Conservation (phyloP, 2,797 vertebrate genomes). For the Muscicapa striata region DNA sequence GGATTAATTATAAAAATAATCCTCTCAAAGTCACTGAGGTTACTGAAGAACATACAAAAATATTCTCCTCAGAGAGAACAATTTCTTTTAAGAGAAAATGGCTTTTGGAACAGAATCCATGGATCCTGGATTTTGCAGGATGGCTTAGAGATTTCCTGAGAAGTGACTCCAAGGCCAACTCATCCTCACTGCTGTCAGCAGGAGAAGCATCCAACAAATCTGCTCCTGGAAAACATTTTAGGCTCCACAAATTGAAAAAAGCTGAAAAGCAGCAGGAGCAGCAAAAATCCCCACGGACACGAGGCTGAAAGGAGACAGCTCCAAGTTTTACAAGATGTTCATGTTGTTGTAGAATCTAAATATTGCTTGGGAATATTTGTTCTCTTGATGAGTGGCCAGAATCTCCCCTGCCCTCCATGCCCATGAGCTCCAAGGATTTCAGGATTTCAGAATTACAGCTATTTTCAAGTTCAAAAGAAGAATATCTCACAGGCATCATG, state of each 20-base stretch:
- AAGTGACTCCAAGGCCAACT: background rate
- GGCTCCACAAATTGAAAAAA: background rate
- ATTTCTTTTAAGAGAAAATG: background rate
- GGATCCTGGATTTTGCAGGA: background rate
- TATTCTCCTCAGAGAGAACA: background rate
- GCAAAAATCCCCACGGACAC: background rate
- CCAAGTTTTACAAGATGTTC: background rate
- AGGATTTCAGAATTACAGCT: background rate
- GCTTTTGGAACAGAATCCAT: background rate
- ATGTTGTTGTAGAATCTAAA: background rate
- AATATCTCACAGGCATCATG: background rate
- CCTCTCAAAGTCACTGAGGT: background rate
- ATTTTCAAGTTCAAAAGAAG: background rate
- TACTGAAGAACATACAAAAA: background rate
- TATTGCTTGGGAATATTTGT: background rate
- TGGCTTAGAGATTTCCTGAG: background rate
- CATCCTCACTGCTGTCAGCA: background rate
- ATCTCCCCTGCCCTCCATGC: background rate
- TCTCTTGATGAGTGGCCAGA: background rate
- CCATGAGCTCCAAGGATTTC: background rate
- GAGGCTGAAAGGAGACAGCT: background rate
- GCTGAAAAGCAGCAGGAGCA: background rate
- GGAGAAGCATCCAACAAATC: background rate
- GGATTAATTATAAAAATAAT: background rate
- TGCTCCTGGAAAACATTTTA: background rate